These are phyloP conservation scores for Zelleria hepariella DNA, from an alignment of 2,888 invertebrate species.

Conservation along the genomic window DNA sequence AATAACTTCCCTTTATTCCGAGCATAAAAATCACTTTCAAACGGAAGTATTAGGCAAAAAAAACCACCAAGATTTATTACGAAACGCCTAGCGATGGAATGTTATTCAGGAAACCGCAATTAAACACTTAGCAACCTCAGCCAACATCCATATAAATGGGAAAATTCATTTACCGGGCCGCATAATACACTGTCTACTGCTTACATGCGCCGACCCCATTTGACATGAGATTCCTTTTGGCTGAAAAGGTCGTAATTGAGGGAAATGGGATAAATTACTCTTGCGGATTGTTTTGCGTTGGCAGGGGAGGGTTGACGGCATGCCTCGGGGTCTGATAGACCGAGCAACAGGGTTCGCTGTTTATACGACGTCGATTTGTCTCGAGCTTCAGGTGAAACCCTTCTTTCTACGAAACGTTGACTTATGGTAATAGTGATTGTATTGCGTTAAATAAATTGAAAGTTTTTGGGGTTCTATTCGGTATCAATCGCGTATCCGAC, in stretches of 20 bases:
- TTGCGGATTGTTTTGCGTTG: conserved; percentile 36
- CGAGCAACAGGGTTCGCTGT: not conserved
- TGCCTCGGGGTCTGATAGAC: not conserved
- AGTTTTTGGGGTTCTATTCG: not conserved
- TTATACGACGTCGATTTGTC: not conserved
- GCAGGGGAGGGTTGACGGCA: conserved; percentile 25
- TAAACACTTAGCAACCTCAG: not conserved
- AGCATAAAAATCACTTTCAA: not conserved
- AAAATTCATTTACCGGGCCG: not conserved
- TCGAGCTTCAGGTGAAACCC: not conserved
- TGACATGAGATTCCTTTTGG: conserved; percentile 42
- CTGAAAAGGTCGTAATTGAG: conserved; percentile 45
- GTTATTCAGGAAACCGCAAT: not conserved
- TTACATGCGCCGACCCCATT: conserved; percentile 31
- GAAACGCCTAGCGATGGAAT: no score
- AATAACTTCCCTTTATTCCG: not conserved
- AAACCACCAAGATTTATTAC: not conserved
- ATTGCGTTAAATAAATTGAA: not conserved
- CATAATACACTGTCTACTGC: not conserved
- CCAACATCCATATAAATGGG: not conserved
- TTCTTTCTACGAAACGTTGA: not conserved
- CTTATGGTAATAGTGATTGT: not conserved
- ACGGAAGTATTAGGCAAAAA: not conserved
- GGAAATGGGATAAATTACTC: conserved; percentile 63
- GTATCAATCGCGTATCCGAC: no score